A percentile compares a stretch with the other conserved stretches of the same genome.
These are phyloP conservation scores for Paedocypris micromegethes DNA, from an alignment of 2,797 vertebrate species.

Conservation along the genomic window DNA sequence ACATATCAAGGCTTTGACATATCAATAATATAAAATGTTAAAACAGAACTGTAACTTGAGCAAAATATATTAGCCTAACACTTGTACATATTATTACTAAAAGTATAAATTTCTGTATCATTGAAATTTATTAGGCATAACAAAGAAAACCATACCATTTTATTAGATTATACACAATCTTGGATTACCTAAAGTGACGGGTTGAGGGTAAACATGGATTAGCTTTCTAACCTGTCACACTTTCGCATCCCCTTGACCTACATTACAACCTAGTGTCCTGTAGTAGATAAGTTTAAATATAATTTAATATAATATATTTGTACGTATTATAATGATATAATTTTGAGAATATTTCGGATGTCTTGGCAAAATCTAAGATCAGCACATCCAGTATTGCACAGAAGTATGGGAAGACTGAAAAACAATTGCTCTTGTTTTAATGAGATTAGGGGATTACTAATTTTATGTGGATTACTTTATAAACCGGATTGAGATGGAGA, in stretches of 20 bases:
- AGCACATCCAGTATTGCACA: constrained; percentile 9
- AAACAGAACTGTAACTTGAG: no score
- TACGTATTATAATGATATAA: no score
- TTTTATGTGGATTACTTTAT: constrained; percentile 76
- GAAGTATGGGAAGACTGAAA: constrained; percentile 16
- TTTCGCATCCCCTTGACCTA: constrained; percentile 48
- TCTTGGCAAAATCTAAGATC: constrained; percentile 1
- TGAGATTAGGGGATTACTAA: constrained; percentile 74
- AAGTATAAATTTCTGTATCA: no score
- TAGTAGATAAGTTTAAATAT: neutral
- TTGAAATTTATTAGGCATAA: no score
- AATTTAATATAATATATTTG: neutral
- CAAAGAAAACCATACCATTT: neutral
- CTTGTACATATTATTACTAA: no score
- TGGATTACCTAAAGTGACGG: constrained; percentile 56
- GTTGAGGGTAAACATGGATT: constrained; percentile 69
- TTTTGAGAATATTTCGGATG: no score
- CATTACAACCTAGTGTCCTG: constrained; percentile 19
- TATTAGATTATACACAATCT: constrained; percentile 50
- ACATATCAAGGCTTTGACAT: neutral
- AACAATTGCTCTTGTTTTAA: constrained; percentile 61
- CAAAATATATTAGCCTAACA: no score
- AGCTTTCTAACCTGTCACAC: constrained; percentile 54
- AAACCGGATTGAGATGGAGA: constrained; percentile 62
- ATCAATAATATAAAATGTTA: no score